Base-by-base conservation (phyloP, 2,888 invertebrate species). In the Tachina fera region DNA sequence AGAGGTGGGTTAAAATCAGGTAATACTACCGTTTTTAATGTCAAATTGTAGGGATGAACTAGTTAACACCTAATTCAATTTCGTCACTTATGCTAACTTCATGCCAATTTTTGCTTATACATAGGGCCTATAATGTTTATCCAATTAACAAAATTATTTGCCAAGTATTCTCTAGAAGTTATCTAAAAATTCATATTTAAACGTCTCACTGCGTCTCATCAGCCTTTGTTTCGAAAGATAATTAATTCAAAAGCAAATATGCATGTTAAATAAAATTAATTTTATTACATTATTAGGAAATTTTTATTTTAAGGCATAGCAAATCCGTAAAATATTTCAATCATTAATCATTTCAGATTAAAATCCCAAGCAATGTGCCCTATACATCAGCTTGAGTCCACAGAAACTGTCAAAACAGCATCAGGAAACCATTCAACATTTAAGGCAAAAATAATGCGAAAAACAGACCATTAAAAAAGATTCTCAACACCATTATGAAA, bases 341-440 rank as follows among this genome's bases (percentile, higher is more conserved):
- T 77, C 89, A 91, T 91, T 90, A 90, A 90, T 91, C 91, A 91
- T 45, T 49, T 6, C 41, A 80, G 43, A 19, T 14, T 77, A 45
- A 63, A 39, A 14, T 14, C 49, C 4, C 41, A 53, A 45, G 53
- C 11, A 81, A 82, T 45, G 82, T 82, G 82, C 61, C 16, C 58
- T 72, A 76, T 53, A 22, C 67, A 74, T 82, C 77, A 71, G 76
- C 80, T 80, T 45, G 65, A 86, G 71, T 72, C 79, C 77, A 81
- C 87, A 88, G 88, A 85, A 88, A 83, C 88, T 91, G 92, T 92
- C 92, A 92, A 92, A 92, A 92, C 90, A 92, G 90, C 90, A 90
- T 90, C 91, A 90, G 90, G 89, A 90, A 89, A 92, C 91, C 90
- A 91, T 92, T 91, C 90, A 92, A 90, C 91, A 87, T 83, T 88